Base-by-base conservation (phyloP, 1,140 invertebrate species). In the Apocrypta bakeri region DNA sequence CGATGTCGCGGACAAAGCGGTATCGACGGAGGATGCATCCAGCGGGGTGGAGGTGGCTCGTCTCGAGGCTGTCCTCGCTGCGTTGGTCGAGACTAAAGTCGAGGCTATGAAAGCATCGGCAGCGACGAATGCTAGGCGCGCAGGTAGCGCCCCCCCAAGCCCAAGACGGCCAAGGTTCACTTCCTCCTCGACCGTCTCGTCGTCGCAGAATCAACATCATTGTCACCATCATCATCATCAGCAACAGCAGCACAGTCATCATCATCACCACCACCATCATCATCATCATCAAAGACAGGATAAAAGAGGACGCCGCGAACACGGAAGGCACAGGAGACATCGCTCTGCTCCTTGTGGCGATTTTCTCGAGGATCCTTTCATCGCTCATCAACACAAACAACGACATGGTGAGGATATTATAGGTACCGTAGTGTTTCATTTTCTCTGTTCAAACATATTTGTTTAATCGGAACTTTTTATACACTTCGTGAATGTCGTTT, bases 1-100 rank as follows among this genome's bases (percentile, higher is more conserved):
- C 85, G 90, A 94, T 92, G 93, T 93, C 88, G 93, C 93, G 90
- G 94, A 95, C 92, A 95, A 95, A 90, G 94, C 94, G 85, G 94
- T 95, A 81, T 95, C 94, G 86, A 95, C 94, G 85, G 94, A 95
- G 91, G 94, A 95, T 89, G 90, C 88, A 42, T 85, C 85, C 84
- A 89, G 81, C 63, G 84, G 85, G 84, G 90, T 89, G 88, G 94
- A 93, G 85, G 93, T 94, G 88, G 91, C 94, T 72, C 93, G 94
- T 84, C 92, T 95, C 85, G 94, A 95, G 90, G 94, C 94, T 37
- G 93, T 95, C 64, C 89, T 95, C 79, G 93, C 94, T 27, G 94
- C 94, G 79, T 89, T 95, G 69, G 93, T 95, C 84, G 94, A 95
- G 86, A 94, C 93, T 76, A 95, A 95, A 89, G 94, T 92, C 64